Evolutionary conservation across 1,140 invertebrate genomes (phyloP), one percentile per base, ranked within the genome.

Genomic region (Piezodorus guildinii): DNA sequence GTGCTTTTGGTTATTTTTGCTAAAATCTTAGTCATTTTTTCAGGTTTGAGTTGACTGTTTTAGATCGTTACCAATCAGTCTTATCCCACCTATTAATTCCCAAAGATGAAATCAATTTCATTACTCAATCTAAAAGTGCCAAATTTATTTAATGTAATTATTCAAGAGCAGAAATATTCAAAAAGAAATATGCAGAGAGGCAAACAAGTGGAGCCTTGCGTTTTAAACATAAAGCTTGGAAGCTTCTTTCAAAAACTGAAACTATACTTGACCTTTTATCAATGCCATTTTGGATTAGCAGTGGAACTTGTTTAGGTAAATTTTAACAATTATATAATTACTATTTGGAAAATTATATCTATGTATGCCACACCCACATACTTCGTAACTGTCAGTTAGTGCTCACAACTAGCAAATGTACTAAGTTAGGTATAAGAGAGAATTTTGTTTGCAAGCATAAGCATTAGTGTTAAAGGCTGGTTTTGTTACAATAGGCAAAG

Each of bases 261-360:
- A 70, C 73, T 16, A 63, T 77, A 45, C 68, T 83, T 43, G 78
- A 82, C 70, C 67, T 72, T 21, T 62, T 81, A 23, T 71, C 69
- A 25, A 69, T 81, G 46, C 72, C 71, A 15, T 83, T 82, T 69
- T 82, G 81, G 81, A 68, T 83, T 9, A 81, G 78, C 66, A 81
- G 79, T 72, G 81, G 80, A 19, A 81, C 80, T n/a, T 78, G 74
- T 70, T 68, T 83, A 66, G 81, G 79, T 70, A 63, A 56, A 10
- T 4, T 39, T 39, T 10, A 39, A 39, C 6, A 10, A 39, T 10
- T 39, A 39, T 4, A 8, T 39, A 10, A 39, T 39, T 39, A 10
- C 12, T 39, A 39, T 10, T n/a, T n/a, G n/a, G n/a, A n/a, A n/a
- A n/a, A n/a, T n/a, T n/a, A n/a, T n/a, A n/a, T n/a, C n/a, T n/a